These are phyloP conservation scores for Coregonus ussuriensis DNA, from an alignment of 2,797 vertebrate species.

Conservation along the genomic window DNA sequence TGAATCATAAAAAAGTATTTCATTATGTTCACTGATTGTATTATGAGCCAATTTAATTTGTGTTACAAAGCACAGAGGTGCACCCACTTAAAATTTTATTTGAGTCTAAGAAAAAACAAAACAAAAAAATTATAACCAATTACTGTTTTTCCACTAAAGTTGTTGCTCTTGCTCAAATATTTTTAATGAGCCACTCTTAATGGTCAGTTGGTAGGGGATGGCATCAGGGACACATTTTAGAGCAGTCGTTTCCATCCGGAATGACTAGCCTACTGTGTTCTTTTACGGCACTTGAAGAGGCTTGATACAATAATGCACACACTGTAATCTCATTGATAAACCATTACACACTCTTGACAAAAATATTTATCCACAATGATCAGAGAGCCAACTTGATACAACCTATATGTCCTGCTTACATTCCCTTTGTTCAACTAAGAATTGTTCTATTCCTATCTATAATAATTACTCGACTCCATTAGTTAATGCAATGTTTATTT, in stretches of 20 bases:
- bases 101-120: neutral
- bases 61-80: neutral
- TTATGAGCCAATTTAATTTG: neutral
- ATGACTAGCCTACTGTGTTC: too few species aligned
- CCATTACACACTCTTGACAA: neutral
- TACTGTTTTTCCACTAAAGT: too few species aligned
- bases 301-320: neutral
- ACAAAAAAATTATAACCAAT: too few species aligned
- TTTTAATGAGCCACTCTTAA: too few species aligned
- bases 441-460: conserved; percentile 67
- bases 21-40: conserved; percentile 18
- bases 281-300: neutral
- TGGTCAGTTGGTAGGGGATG: too few species aligned
- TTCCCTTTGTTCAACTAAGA: conserved; percentile 55
- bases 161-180: too few species aligned
- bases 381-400: conserved; percentile 56
- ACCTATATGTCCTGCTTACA: conserved; percentile 19
- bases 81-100: neutral
- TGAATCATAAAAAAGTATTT: conserved; percentile 22
- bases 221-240: too few species aligned
- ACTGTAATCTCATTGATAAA: neutral
- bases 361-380: conserved; percentile 26
- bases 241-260: too few species aligned
- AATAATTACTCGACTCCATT: conserved; percentile 68
- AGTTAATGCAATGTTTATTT: conserved; percentile 79